Base-by-base conservation (phyloP, 2,888 invertebrate species). In the Leptarthrus brevirostris region DNA sequence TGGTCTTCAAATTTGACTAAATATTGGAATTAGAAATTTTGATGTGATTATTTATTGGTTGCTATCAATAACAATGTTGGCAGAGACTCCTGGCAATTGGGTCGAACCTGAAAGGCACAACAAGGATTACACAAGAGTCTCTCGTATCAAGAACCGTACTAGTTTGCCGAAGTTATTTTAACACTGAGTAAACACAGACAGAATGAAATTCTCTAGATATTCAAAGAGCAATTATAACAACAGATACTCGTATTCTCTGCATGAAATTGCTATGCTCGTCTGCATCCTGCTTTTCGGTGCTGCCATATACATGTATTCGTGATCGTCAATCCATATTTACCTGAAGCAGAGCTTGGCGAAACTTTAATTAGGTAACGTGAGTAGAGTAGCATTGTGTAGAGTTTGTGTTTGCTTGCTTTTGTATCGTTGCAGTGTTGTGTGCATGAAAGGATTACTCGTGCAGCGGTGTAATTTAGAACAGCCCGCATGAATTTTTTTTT, bases 1-100 rank as follows among this genome's bases (percentile, higher is more conserved):
- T 84, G 84, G 84, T 82, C 82, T 84, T 84, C 84, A 83, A 82
- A 83, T 84, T 84, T 82, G 84, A 84, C 82, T 84, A 84, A 80
- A 79, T 77, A 72, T 74, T 78, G 75, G 76, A 64, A 76, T 77
- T 74, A 34, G 40, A 71, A 70, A 71, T 40, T 54, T 20, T 36
- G n/a, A 30, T 69, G 69, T 26, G 69, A 69, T 44, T 52, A 52
- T 52, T 52, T 69, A 69, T 69, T 69, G 69, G 34, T 24, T 52
- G 69, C 52, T 69, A 30, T 52, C 34, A 20, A 24, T 20, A 49
- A 30, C 52, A 52, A 52, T 69, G 49, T 69, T 52, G 69, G 34
- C 8, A 49, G 3, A 12, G 6, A 24, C n/a, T 14, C 30, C 34
- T 26, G 34, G 52, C 52, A 20, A 52, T 18, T 69, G 52, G 2